Evolutionary conservation across 1,140 invertebrate species (phyloP), one percentile per base, ranked within the genome.

Genomic region (Drosophila sucinea): DNA sequence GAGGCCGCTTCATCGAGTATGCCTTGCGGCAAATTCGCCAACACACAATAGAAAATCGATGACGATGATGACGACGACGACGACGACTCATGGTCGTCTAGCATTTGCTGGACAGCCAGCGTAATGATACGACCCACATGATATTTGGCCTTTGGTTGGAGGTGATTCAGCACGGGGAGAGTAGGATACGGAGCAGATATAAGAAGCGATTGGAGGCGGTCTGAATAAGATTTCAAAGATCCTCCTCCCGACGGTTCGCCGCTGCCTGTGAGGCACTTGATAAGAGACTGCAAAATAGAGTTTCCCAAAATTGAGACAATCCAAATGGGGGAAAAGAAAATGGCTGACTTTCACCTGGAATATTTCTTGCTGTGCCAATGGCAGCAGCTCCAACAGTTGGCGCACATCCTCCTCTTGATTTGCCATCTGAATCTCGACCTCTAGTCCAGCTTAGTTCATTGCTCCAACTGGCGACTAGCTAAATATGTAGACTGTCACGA

Each of bases 1-100:
- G 74, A 58, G 29, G 64, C 29, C 8, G 71, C 67, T 27, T 51
- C 44, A 27, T 76, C 71, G 27, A 90, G 33, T 54, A 87, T 61
- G 40, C 40, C 51, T 8, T 60, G 67, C 0, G 87, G 83, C 65
- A 90, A 69, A 40, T 87, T 90, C 1, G 79, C 82, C n/a, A 90
- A 41, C 29, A 90, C 47, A 74, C 75, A 87, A 65, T 90, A 75
- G 3, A 79, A 69, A 3, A 58, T 62, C 17, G 80, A 35, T 32
- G 67, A 74, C 32, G 60, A 54, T 27, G 60, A 54, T 27, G 47
- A 23, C 25, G 77, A 33, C 33, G 70, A 73, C 30, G 58, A 41
- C n/a, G 56, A 38, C 56, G 47, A 10, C 25, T 81, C 68, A 81
- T 85, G 62, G 17, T 38, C 25, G 6, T 77, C 64, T 5, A 90